These are phyloP conservation scores for Heterotis niloticus DNA, from an alignment of 2,113 vertebrate species.

Conservation along the genomic window DNA sequence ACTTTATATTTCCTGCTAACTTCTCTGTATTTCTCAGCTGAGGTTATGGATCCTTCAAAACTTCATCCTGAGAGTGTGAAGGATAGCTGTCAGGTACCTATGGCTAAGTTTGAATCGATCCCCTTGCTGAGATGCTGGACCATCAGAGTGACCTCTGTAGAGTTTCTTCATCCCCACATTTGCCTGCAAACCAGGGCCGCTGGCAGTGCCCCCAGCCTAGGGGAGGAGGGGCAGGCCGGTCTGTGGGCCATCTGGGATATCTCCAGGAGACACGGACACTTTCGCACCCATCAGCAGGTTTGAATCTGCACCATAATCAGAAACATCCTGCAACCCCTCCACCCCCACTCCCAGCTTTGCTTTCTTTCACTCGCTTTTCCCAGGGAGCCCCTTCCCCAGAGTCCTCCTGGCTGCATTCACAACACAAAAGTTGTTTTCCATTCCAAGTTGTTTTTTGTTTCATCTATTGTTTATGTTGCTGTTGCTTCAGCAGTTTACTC, in stretches of 20 bases:
- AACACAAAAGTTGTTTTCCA: too few relatives aligned
- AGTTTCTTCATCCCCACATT: constrained; percentile 57
- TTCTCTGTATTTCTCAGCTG: too few relatives aligned
- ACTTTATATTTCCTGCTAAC: too few relatives aligned
- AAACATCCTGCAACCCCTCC: constrained; percentile 44
- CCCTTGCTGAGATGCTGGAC: constrained; percentile 14
- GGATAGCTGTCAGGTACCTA: not conserved
- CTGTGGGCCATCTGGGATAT: constrained; percentile 68
- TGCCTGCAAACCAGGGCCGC: constrained; percentile 8
- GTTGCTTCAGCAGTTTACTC: too few relatives aligned
- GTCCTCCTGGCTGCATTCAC: not conserved
- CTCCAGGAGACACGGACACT: constrained; percentile 61
- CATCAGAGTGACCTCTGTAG: constrained; percentile 61
- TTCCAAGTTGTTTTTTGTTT: too few relatives aligned
- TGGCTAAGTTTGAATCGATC: too few relatives aligned
- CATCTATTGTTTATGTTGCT: too few relatives aligned
- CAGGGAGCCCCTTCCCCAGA: not conserved
- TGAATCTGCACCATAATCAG: constrained; percentile 48
- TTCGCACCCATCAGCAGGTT: constrained; percentile 47
- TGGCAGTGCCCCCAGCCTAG: constrained; percentile 54
- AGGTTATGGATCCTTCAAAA: too few relatives aligned
- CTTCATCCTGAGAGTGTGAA: too few relatives aligned
- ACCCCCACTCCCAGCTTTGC: constrained; percentile 24
- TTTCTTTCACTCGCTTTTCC: constrained; percentile 33
- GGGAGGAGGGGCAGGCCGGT: constrained; percentile 46